Base-by-base conservation (phyloP, 1,140 invertebrate genomes). In the Leptinotarsa texana region DNA sequence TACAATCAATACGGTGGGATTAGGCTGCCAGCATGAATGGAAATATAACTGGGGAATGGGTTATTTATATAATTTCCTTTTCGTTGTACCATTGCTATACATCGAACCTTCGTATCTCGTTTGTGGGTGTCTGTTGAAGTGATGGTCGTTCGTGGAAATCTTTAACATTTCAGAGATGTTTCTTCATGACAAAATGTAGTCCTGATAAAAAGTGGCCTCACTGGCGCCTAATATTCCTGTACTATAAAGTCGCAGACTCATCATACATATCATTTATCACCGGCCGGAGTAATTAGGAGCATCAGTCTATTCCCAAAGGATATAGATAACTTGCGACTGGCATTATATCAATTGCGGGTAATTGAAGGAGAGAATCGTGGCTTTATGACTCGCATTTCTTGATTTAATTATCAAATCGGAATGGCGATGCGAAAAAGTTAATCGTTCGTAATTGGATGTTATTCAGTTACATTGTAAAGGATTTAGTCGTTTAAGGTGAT, bases 291-390 rank as follows among this genome's bases (percentile, higher is more conserved):
- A 57, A 57, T 57, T 57, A 57, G 6, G 51, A 57, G 51, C 51
- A 57, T 17, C 51, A 57, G 51, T 57, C 51, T 15, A 57, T 15
- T 57, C 51, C 51, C 13, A 13, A 57, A 57, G 51, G 51, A 18
- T 6, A 57, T 57, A 57, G 17, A 68, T 68, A 68, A 68, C 66
- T 68, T 18, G 33, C 66, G 42, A 57, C 17, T 57, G 51, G 13
- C 51, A 68, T 68, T 68, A 68, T 33, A 68, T 68, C 42, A 68
- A 68, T 33, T 68, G 24, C 17, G 42, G 42, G 18, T 68, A 68
- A 68, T 68, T 68, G 66, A 47, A 18, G 42, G 15, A 24, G 24
- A 21, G 66, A 68, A 68, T 68, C 66, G 15, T n/a, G 33, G 66
- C 66, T 68, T 68, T 49, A 49, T 68, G 66, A 18, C 42, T 68